Base-by-base conservation (phyloP, 2,797 vertebrate genomes). In the Sandelia bainsii region DNA sequence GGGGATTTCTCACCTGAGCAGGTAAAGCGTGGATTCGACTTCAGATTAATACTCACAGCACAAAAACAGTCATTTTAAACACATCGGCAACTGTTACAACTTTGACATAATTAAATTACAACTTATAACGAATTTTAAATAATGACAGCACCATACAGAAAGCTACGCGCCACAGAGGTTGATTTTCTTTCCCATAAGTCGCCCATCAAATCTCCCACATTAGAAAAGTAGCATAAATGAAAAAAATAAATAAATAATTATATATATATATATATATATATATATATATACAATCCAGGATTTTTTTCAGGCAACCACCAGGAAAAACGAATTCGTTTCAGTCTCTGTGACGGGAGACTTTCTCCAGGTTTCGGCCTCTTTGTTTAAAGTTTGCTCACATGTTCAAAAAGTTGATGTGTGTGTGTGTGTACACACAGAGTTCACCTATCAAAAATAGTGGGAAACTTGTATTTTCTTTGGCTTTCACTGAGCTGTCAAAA, bases 311-410 rank as follows among this genome's bases (percentile, higher is more conserved):
- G 25, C n/a, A 79, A 62, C 51, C 62, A 69, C 53, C 78, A 80
- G 52, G 78, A 72, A 62, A 85, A 81, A 69, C 45, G 66, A 63
- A 87, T 87, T 87, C 22, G 77, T 85, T 67, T 83, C 78, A 68
- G 69, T 53, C 17, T 59, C 16, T 46, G 49, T 72, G 81, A 84
- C 65, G 62, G 57, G 80, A 66, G 63, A 45, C 45, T 76, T 42
- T 58, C 23, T 58, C 67, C 51, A 65, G 50, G 57, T 67, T 49
- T 58, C 20, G 57, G 39, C 61, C 49, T 70, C 39, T 72, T 57
- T 68, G 77, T 25, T 59, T 29, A 70, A 75, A 66, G 68, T 68
- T 77, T 67, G 20, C 54, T 57, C 65, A 66, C 20, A 74, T 64
- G 71, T 20, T 51, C 8, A 73, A 71, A 56, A 67, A 53, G 63